Conservation (phyloP, 2,888 invertebrate species). For the Lasioglossum leucozonium region DNA sequence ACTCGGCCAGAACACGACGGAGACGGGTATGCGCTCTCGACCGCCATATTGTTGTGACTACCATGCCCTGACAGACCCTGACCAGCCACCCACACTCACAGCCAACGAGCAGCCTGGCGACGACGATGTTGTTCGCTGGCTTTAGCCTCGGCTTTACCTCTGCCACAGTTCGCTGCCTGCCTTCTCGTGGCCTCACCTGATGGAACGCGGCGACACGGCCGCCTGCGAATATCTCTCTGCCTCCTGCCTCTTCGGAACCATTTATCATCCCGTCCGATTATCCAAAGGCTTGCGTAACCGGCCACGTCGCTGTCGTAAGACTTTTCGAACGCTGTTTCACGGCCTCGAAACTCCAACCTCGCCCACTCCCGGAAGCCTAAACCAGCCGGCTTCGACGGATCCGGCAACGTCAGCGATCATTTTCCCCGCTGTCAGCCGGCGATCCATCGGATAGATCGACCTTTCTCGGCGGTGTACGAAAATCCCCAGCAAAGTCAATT, state of each 20-base stretch:
- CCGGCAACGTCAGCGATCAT: neutral
- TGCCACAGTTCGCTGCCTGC: neutral
- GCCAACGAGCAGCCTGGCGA: neutral
- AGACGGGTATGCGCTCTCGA: conserved; percentile 47
- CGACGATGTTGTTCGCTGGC: neutral
- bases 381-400: neutral
- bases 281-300: conserved; percentile 39
- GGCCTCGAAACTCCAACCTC: neutral
- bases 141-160: neutral
- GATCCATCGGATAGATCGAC: neutral
- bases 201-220: conserved; percentile 49
- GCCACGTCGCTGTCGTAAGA: neutral
- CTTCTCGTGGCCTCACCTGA: conserved; percentile 15
- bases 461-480: neutral
- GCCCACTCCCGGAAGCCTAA: conserved; percentile 1
- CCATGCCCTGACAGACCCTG: conserved; percentile 54
- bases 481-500: neutral
- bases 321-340: neutral
- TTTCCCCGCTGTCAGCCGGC: neutral
- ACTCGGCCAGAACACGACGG: neutral
- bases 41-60: conserved; percentile 78
- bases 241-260: neutral
- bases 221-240: conserved; percentile 21
- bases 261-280: conserved; percentile 46
- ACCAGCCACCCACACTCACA: conserved; percentile 57